Conservation (phyloP, 2,888 invertebrate species). For the Aleiodes testaceus region DNA sequence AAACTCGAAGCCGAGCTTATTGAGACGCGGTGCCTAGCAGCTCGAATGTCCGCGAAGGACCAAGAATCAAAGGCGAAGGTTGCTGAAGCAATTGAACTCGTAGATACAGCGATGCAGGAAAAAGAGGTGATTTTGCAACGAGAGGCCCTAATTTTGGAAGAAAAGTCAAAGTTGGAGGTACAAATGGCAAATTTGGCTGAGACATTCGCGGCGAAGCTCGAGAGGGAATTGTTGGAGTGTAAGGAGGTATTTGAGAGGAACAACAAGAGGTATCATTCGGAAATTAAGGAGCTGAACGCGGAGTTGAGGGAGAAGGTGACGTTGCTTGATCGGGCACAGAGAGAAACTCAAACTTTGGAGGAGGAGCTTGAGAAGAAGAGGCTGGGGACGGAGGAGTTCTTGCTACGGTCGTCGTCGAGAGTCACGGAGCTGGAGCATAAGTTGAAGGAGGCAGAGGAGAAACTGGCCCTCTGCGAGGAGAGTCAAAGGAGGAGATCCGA, state of each 20-base stretch:
- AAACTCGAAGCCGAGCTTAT: constrained; percentile 73
- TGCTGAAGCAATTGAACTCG: constrained; percentile 76
- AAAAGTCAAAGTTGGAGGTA: constrained; percentile 59
- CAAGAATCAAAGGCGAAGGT: constrained; percentile 75
- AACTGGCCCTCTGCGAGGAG: constrained; percentile 57
- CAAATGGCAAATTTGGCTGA: constrained; percentile 57
- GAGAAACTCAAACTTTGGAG: constrained; percentile 76
- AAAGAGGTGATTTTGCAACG: constrained; percentile 75
- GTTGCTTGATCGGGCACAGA: constrained; percentile 75
- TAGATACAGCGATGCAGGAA: constrained; percentile 76
- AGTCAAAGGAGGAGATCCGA: constrained; percentile 42
- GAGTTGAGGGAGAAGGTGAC: constrained; percentile 77
- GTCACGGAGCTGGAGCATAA: constrained; percentile 60
- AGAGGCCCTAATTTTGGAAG: constrained; percentile 68
- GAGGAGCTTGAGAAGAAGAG: constrained; percentile 73
- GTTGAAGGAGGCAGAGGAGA: constrained; percentile 57
- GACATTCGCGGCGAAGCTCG: constrained; percentile 67
- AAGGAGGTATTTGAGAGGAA: constrained; percentile 78
- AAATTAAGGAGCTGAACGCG: constrained; percentile 76
- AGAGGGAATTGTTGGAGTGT: constrained; percentile 76
- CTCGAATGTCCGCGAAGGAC: constrained; percentile 72
- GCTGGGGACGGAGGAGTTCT: constrained; percentile 54
- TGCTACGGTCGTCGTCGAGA: constrained; percentile 55
- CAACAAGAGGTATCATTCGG: constrained; percentile 75
- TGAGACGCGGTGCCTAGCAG: constrained; percentile 69